Evolutionary conservation across 30 jellyfish, hydroid and myxozoan species (phyloP).

Genomic region (Pelagia noctiluca): DNA sequence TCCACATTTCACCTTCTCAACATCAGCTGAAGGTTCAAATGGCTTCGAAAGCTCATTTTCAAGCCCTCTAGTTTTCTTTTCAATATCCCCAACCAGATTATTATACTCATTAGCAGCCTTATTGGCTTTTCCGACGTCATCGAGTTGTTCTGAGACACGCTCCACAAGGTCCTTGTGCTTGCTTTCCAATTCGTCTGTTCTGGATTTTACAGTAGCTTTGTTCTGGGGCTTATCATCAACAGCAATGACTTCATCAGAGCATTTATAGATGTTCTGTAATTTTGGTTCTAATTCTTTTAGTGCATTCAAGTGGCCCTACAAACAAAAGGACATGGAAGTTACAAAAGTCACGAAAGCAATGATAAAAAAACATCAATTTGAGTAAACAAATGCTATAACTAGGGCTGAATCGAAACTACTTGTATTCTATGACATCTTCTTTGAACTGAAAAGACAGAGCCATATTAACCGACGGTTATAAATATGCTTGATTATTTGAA

Average conservation of each 20-base stretch:
- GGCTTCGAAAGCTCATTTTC: constrained; percentile 47
- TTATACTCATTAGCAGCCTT: background rate
- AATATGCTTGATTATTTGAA: no score
- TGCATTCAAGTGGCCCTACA: constrained; percentile 61
- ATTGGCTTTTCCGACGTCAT: constrained; percentile 4
- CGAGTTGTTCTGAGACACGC: constrained; percentile 46
- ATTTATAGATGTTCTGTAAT: constrained; percentile 46
- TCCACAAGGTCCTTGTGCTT: constrained; percentile 47
- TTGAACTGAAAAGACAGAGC: no score
- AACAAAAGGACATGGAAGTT: background rate
- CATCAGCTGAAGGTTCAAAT: constrained; percentile 86
- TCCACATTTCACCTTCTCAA: constrained; percentile 85
- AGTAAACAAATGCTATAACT: no score
- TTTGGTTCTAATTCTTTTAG: constrained; percentile 61
- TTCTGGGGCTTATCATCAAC: constrained; percentile 82
- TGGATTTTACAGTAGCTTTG: constrained; percentile 70
- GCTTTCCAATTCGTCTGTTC: constrained; percentile 77
- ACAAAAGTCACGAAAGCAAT: background rate
- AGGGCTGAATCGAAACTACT: no score
- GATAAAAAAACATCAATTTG: no score
- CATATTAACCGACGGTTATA: no score
- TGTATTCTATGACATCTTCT: no score
- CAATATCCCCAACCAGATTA: background rate
- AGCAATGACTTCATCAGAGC: constrained; percentile 51
- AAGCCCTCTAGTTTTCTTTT: constrained; percentile 13